These are phyloP conservation scores for Colletes latitarsis DNA, from an alignment of 1,140 invertebrate species.

Conservation along the genomic window DNA sequence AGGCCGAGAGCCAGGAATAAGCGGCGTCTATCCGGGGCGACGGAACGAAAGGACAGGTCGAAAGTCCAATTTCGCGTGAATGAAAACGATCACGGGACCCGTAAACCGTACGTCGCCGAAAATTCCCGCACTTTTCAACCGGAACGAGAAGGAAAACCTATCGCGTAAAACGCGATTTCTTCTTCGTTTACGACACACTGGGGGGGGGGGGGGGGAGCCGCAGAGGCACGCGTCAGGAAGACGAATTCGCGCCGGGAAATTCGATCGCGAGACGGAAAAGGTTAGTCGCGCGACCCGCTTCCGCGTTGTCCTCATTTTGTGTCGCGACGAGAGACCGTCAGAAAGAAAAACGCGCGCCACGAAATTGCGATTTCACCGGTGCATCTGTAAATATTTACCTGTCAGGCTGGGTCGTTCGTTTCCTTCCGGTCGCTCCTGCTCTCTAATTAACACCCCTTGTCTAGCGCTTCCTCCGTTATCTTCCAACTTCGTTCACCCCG, in stretches of 20 bases:
- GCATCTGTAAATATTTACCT: slow-evolving; percentile 74
- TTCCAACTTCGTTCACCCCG: slow-evolving; percentile 42
- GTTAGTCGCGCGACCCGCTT: neutral
- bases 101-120: slow-evolving; percentile 40
- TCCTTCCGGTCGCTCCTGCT: slow-evolving; percentile 22
- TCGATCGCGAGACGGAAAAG: neutral
- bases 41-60: slow-evolving; percentile 37
- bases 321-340: neutral
- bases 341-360: slow-evolving; percentile 31
- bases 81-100: slow-evolving; percentile 41
- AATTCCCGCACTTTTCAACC: slow-evolving; percentile 36
- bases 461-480: slow-evolving; percentile 44
- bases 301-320: neutral
- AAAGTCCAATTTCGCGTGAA: slow-evolving; percentile 56
- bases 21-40: neutral
- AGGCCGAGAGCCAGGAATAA: neutral
- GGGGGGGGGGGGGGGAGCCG: too few species aligned
- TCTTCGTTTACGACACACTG: neutral
- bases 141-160: neutral
- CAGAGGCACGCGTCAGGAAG: neutral
- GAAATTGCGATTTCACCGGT: slow-evolving; percentile 51
- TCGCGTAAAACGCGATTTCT: neutral
- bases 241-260: neutral
- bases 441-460: slow-evolving; percentile 68
- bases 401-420: slow-evolving; percentile 49